phyloP scores from a whole-genome alignment of 2,113 vertebrate species.

The Damaliscus lunatus region DNA sequence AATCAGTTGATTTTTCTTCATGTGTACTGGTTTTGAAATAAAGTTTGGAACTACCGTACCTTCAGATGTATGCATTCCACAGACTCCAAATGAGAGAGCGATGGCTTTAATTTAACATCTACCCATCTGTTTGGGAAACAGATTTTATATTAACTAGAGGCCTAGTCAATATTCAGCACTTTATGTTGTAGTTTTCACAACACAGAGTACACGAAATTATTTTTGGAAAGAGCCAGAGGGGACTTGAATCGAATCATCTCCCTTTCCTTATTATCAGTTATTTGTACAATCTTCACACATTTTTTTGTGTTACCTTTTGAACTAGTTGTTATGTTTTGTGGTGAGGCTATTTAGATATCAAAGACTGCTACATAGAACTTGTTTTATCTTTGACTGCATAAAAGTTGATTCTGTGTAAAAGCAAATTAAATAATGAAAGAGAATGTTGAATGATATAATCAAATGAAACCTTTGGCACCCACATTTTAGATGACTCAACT shows the following conservation, averaged over 20 bases:
- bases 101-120: conserved; percentile 49
- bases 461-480: background rate
- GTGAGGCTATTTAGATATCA: background rate
- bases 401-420: background rate
- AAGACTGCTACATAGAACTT: background rate
- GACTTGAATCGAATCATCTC: background rate
- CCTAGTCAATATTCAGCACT: conserved; percentile 49
- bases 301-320: background rate
- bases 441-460: background rate
- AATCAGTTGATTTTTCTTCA: conserved; percentile 9
- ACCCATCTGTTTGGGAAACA: conserved; percentile 28
- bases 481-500: background rate
- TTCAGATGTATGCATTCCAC: conserved; percentile 23
- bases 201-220: conserved; percentile 31
- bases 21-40: conserved; percentile 17
- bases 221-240: conserved; percentile 32
- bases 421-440: background rate
- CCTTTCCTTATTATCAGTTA: background rate
- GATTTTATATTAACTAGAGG: conserved; percentile 27
- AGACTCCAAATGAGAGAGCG: conserved; percentile 6
- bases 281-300: background rate
- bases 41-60: conserved; percentile 39
- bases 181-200: background rate
- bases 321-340: background rate
- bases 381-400: background rate